Conservation (phyloP, 2,888 invertebrate species). For the Idaea straminata region DNA sequence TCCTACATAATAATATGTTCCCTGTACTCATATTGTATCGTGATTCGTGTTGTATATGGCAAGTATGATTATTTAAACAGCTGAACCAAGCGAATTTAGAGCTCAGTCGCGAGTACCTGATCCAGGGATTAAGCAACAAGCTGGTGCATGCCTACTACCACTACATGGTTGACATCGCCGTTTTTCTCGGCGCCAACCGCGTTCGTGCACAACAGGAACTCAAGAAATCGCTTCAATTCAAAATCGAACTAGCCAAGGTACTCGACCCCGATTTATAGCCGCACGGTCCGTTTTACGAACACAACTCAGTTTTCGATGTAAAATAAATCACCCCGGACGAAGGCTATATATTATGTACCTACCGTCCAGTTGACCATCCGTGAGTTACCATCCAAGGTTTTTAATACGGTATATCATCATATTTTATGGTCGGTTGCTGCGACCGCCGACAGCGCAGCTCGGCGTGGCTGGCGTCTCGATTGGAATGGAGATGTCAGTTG, state of each 20-base stretch:
- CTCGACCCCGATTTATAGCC: conserved; percentile 37
- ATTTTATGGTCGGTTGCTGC: conserved; percentile 23
- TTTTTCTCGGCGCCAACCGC: conserved; percentile 90
- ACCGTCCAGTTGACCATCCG: conserved; percentile 35
- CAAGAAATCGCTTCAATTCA: conserved; percentile 90
- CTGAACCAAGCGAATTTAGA: conserved; percentile 93
- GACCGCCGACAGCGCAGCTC: too few relatives aligned
- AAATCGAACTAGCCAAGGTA: conserved; percentile 92
- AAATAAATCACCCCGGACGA: conserved; percentile 36
- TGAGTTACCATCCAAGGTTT: conserved; percentile 34
- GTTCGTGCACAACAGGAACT: conserved; percentile 85
- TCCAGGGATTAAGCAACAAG: conserved; percentile 90
- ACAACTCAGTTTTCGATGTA: conserved; percentile 40
- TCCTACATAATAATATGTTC: conserved; percentile 6
- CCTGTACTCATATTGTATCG: conserved; percentile 3
- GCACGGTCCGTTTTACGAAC: conserved; percentile 48
- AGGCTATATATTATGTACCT: conserved; percentile 36
- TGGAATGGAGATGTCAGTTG: too few relatives aligned
- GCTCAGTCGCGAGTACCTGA: conserved; percentile 90
- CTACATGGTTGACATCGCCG: conserved; percentile 93
- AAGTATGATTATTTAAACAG: conserved; percentile 62
- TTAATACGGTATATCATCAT: conserved; percentile 22
- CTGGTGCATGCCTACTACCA: conserved; percentile 92
- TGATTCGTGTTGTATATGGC: conserved; percentile 10
- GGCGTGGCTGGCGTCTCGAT: conserved; percentile 12